Percentiles rank a stretch among this genome's conserved stretches.
These are phyloP conservation scores for Shinisaurus crocodilurus DNA, from an alignment of 2,113 vertebrate genomes.

Conservation along the genomic window DNA sequence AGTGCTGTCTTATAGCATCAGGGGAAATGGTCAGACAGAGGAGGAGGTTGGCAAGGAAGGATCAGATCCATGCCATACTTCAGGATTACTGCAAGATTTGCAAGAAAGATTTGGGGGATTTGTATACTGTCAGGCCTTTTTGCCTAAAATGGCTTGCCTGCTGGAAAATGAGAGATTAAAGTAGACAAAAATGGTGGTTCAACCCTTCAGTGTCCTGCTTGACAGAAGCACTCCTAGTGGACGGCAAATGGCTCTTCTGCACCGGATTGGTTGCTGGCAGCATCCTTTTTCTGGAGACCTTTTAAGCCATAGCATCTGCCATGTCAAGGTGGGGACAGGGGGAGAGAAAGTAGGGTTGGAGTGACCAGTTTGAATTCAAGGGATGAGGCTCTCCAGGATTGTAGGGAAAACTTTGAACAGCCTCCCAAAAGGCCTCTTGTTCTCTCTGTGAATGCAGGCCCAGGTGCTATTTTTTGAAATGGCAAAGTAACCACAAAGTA, in stretches of 20 bases:
- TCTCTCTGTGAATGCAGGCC: background rate
- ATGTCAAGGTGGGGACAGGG: background rate
- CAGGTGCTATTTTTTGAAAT: background rate
- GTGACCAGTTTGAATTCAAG: background rate
- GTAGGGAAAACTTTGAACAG: background rate
- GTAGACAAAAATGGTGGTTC: background rate
- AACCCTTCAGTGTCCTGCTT: background rate
- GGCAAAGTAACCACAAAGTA: background rate
- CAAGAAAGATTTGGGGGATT: background rate
- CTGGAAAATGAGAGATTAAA: background rate
- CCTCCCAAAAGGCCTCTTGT: background rate
- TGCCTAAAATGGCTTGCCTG: background rate
- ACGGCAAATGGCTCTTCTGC: background rate
- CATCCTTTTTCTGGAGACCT: background rate
- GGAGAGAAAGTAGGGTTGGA: background rate
- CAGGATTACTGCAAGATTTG: background rate
- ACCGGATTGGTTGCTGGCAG: background rate
- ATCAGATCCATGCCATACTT: too few relatives aligned
- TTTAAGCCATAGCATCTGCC: background rate
- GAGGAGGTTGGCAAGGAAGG: background rate
- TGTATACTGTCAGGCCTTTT: background rate
- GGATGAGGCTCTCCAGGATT: background rate
- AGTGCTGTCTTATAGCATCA: background rate
- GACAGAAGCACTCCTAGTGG: background rate
- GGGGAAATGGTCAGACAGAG: background rate